Conservation (phyloP, 2,888 invertebrate species). For the Eristalis arbustorum region DNA sequence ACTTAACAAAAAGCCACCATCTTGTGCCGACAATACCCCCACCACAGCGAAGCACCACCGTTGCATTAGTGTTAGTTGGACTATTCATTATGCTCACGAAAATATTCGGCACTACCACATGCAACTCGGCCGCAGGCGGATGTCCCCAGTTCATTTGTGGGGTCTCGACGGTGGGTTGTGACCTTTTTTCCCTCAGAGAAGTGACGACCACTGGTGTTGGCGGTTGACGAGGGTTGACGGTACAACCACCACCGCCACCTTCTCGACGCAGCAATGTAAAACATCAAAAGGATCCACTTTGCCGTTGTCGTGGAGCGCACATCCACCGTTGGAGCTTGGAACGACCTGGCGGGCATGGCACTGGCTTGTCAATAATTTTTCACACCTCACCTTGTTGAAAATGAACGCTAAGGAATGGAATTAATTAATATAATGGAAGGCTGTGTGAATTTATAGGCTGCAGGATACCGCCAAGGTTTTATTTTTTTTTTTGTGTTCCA, state of each 20-base stretch:
- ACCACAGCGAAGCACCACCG: not conserved
- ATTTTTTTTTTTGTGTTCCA: not conserved
- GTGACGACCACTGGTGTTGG: not conserved
- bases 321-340: not conserved
- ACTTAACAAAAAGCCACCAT: slow-evolving; percentile 57
- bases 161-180: slow-evolving; percentile 15
- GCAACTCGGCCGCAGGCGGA: not conserved
- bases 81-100: slow-evolving; percentile 56
- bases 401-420: slow-evolving; percentile 1
- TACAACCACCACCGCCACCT: not conserved
- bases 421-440: slow-evolving; percentile 49
- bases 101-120: slow-evolving; percentile 30
- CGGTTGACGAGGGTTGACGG: not conserved
- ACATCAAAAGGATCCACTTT: slow-evolving; percentile 13
- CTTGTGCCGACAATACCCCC: not conserved
- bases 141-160: not conserved
- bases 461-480: not conserved
- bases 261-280: not conserved
- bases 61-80: not conserved
- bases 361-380: slow-evolving; percentile 47
- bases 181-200: slow-evolving; percentile 14
- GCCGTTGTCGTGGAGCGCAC: not conserved
- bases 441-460: not conserved
- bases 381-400: slow-evolving; percentile 49
- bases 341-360: not conserved